Conservation (phyloP, 2,888 invertebrate species). For the Leistus spinibarbis region DNA sequence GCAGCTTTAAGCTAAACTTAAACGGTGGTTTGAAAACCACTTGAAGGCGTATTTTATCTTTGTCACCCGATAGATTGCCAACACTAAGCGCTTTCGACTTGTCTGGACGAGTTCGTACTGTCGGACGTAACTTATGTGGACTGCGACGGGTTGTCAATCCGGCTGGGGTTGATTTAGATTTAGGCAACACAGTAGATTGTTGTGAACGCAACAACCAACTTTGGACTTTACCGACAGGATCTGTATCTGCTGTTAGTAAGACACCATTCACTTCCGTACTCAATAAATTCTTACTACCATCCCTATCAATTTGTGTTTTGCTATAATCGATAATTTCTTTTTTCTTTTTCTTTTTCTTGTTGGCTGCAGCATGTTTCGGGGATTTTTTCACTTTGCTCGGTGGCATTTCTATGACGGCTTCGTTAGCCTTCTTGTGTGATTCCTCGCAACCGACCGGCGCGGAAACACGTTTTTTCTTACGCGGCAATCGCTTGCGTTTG, state of each 20-base stretch:
- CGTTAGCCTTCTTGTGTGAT: slow-evolving; percentile 62
- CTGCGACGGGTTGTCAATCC: slow-evolving; percentile 66
- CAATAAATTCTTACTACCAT: slow-evolving; percentile 59
- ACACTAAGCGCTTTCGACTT: slow-evolving; percentile 70
- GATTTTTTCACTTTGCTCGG: slow-evolving; percentile 57
- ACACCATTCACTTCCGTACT: slow-evolving; percentile 56
- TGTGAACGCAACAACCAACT: slow-evolving; percentile 83
- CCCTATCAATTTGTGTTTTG: slow-evolving; percentile 66
- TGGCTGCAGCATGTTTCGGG: slow-evolving; percentile 54
- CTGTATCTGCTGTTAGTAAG: slow-evolving; percentile 56
- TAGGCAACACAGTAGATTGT: slow-evolving; percentile 67
- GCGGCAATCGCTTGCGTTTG: slow-evolving; percentile 52
- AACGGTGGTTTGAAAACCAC: slow-evolving; percentile 89
- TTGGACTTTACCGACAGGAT: slow-evolving; percentile 79
- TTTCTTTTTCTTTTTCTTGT: slow-evolving; percentile 65
- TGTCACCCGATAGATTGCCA: slow-evolving; percentile 67
- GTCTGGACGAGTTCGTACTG: slow-evolving; percentile 58
- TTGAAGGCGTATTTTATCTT: slow-evolving; percentile 76
- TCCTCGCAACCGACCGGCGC: slow-evolving; percentile 62
- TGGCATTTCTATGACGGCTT: slow-evolving; percentile 53
- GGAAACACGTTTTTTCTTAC: slow-evolving; percentile 57
- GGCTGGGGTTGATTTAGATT: slow-evolving; percentile 84
- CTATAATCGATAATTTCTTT: slow-evolving; percentile 83
- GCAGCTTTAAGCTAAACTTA: slow-evolving; percentile 81
- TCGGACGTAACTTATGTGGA: slow-evolving; percentile 58